These are phyloP conservation scores for Mesopsocus fuscifrons DNA, from an alignment of 2,888 invertebrate genomes.

Conservation along the genomic window DNA sequence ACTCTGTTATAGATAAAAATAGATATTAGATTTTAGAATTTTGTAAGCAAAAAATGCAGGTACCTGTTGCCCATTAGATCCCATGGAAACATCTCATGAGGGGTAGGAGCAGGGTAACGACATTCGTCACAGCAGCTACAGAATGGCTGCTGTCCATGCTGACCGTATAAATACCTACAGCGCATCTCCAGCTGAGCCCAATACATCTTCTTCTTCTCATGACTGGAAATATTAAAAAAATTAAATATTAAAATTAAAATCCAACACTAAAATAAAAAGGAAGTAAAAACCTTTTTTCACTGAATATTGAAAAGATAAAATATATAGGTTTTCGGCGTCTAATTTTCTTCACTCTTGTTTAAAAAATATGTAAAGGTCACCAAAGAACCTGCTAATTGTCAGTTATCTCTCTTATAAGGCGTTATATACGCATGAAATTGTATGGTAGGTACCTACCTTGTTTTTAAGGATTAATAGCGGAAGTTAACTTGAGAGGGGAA, in stretches of 20 bases:
- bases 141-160: conserved; percentile 24
- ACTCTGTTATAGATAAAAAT: no score
- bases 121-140: conserved; percentile 57
- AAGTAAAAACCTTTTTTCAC: no score
- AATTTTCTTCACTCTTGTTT: neutral
- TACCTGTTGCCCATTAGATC: conserved; percentile 28
- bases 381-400: no score
- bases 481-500: no score
- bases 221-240: conserved; percentile 30
- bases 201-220: conserved; percentile 87
- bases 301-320: no score
- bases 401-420: no score
- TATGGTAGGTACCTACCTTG: no score
- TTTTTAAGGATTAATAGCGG: no score
- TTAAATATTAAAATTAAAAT: conserved; percentile 5
- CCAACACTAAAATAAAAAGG: neutral
- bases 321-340: no score
- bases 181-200: conserved; percentile 80
- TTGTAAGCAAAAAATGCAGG: no score
- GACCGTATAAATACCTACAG: conserved; percentile 57
- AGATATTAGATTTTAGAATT: no score
- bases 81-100: conserved; percentile 35
- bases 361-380: neutral
- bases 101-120: conserved; percentile 33
- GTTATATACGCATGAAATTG: no score